Base-by-base conservation (phyloP, 2,888 invertebrate genomes). In the Strigamia maritima region DNA sequence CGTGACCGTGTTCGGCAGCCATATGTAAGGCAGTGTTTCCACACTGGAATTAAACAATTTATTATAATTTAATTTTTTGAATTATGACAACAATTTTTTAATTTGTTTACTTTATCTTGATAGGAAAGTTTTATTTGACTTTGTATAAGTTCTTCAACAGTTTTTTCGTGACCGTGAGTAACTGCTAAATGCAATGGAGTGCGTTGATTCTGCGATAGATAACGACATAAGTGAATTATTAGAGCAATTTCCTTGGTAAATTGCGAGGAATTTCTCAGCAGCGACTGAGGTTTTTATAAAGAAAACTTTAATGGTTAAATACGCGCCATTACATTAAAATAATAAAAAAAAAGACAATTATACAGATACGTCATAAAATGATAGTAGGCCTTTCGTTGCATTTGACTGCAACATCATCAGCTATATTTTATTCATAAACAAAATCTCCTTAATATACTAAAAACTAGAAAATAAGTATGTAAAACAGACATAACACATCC, bases 111-210 rank as follows among this genome's bases (percentile, higher is more conserved):
- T 89, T 92, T 92, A 84, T 93, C 92, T 81, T 89, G 89, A 79
- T 89, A 89, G 82, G 92, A 90, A 35, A 92, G 87, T 80, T 90
- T 89, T 16, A 92, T 92, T 6, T 91, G 91, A 80, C 89, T 88
- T 76, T 91, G 90, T n/a, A 92, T 87, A 28, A 94, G 87, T 74
- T 91, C 87, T 76, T 89, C 89, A 2, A 91, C 90, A 22, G 92
- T 89, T 26, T 89, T 86, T 0, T 90, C 87, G 85, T 93, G 91
- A 0, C 94, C 94, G 38, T 91, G 90, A 75, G 91, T 89, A 0
- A 93, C 91, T 0, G 94, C 93, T 80, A 92, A 89, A 83, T 93
- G 92, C 12, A 94, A 88, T 0, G 93, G 91, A 2, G 92, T 91
- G 84, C 92, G 91, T 0, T 92, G 92, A 31, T 91, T 54, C 77